phyloP scores from a whole-genome alignment of 2,113 vertebrate species.

The Corythaixoides concolor region DNA sequence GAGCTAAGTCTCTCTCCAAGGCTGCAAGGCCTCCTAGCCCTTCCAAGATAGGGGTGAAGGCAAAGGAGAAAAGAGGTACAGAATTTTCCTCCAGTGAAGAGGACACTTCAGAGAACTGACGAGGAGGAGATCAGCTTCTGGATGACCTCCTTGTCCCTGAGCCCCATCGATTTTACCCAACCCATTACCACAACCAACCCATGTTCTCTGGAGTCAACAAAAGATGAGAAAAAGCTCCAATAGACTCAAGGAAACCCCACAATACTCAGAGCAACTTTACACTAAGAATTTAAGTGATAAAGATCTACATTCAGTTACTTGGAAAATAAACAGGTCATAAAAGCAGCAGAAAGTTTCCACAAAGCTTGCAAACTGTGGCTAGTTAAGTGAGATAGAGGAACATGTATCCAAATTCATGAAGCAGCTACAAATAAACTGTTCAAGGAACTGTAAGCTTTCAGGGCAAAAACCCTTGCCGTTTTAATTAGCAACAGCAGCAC shows the following conservation, averaged over 20 bases:
- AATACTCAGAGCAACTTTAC: background rate
- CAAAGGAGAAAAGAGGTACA: background rate
- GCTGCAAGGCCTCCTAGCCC: background rate
- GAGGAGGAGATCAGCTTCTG: background rate
- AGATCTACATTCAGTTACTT: background rate
- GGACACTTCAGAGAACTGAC: background rate
- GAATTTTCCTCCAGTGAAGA: background rate
- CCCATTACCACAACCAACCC: background rate
- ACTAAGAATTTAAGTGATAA: background rate
- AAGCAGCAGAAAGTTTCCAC: constrained; percentile 4
- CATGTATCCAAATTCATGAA: background rate
- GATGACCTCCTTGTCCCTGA: background rate
- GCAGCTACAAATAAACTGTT: background rate
- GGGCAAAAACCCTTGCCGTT: background rate
- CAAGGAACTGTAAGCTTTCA: background rate
- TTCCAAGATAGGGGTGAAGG: background rate
- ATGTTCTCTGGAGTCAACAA: background rate
- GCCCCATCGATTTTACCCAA: background rate
- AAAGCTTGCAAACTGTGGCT: background rate
- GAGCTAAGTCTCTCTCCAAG: background rate
- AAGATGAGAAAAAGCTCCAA: background rate
- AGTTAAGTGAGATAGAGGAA: background rate
- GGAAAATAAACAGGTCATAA: background rate
- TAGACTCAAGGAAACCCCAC: background rate
- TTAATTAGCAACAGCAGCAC: background rate